Evolutionary conservation across 2,113 vertebrate genomes (phyloP), one percentile per base, ranked within the genome.

Genomic region (Etheostoma cragini): DNA sequence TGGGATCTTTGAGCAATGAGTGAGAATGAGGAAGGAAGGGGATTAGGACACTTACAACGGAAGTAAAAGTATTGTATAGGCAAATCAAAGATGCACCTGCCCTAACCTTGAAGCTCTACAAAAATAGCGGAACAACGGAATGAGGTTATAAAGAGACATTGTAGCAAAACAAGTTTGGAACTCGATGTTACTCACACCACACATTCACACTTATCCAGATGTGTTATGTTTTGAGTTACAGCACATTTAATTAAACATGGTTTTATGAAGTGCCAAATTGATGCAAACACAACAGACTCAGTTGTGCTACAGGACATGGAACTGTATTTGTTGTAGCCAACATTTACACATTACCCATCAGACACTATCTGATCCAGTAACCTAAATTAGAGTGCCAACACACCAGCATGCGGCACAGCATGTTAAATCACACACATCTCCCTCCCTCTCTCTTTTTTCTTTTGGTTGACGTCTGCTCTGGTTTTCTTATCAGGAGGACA

Each of bases 401-500:
- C 68, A 74, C 63, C 76, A 83, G 87, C 80, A 78, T 83, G 85
- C 66, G 12, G 75, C 85, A 60, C 86, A 86, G 86, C 89, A 82
- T 91, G 81, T 80, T 88, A 87, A 89, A 91, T 87, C 87, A 88
- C 81, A 87, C 73, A 76, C 75, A 26, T 79, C 86, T 76, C 77
- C 76, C 78, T 80, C 76, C 74, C 52, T 50, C 65, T 72, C 38
- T 49, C 63, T 61, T 77, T 68, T 68, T 65, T 68, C 73, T 76
- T 84, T 81, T 83, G 83, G 52, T 84, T 75, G 66, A 81, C 78
- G 72, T 76, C 83, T 87, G 89, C 82, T 92, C 84, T 94, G 87
- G 82, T 93, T 91, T 85, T 88, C 90, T 93, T 91, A 94, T 94
- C 94, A 87, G 84, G 67, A 72, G 76, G 76, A 85, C 79, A 85